Evolutionary conservation across 1,140 invertebrate species (phyloP).

Genomic region (Drosophila gunungcola): DNA sequence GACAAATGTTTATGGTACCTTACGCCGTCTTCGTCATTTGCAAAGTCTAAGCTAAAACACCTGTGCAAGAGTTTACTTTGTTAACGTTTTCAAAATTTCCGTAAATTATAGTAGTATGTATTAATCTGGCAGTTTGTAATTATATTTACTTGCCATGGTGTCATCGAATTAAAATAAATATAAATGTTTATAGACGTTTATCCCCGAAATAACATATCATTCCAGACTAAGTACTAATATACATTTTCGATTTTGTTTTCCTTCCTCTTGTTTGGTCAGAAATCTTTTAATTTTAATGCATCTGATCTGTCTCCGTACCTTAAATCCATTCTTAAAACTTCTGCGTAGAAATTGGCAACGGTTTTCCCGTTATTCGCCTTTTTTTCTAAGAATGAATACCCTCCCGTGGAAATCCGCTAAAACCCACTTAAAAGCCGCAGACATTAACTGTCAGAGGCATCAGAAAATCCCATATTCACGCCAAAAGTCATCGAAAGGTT

Average conservation of each 20-base stretch:
- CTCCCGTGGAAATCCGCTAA: slow-evolving; percentile 47
- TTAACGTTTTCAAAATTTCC: neutral
- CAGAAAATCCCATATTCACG: slow-evolving; percentile 61
- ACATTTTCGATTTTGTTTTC: neutral
- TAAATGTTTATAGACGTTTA: too few relatives aligned
- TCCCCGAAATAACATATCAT: neutral
- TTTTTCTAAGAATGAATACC: slow-evolving; percentile 65
- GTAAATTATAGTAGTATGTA: neutral
- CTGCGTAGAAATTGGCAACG: slow-evolving; percentile 24
- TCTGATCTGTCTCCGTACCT: slow-evolving; percentile 12
- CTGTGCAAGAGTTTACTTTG: slow-evolving; percentile 40
- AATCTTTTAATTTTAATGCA: slow-evolving; percentile 8
- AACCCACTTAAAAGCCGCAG: slow-evolving; percentile 60
- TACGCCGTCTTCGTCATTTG: slow-evolving; percentile 11
- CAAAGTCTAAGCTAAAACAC: slow-evolving; percentile 48
- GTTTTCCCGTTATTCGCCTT: slow-evolving; percentile 50
- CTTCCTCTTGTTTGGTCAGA: neutral
- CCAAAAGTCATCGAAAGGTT: slow-evolving; percentile 67
- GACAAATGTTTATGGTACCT: slow-evolving; percentile 47
- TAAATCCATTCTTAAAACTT: slow-evolving; percentile 2
- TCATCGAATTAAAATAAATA: too few relatives aligned
- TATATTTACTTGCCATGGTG: too few relatives aligned
- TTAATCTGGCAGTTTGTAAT: too few relatives aligned
- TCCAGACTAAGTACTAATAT: neutral
- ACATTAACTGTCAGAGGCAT: slow-evolving; percentile 60